Evolutionary conservation across 2,797 vertebrate species (phyloP).

Genomic region (Holocentrus rufus): DNA sequence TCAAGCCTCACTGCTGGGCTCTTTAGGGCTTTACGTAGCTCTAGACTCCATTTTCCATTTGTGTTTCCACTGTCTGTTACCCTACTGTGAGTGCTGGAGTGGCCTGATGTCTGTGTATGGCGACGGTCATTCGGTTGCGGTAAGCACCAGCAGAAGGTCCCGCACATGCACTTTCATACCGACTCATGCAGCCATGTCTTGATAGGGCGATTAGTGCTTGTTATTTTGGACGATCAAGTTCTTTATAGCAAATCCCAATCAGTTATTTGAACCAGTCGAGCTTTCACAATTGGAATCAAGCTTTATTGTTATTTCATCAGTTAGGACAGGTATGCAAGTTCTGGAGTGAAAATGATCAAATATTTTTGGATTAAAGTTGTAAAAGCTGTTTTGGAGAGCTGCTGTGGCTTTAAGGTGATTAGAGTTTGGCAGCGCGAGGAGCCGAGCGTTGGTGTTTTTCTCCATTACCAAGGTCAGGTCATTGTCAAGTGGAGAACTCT

Average conservation of each 20-base stretch:
- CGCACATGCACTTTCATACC: constrained; percentile 75
- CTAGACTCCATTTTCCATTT: constrained; percentile 28
- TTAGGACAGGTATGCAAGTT: constrained; percentile 65
- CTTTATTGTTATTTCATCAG: constrained; percentile 51
- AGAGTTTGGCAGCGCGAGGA: constrained; percentile 49
- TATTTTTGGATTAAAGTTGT: constrained; percentile 58
- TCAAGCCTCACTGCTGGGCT: constrained; percentile 64
- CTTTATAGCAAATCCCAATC: not conserved
- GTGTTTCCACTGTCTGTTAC: constrained; percentile 50
- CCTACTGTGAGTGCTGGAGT: constrained; percentile 24
- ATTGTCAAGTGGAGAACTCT: constrained; percentile 58
- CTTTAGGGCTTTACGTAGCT: constrained; percentile 53
- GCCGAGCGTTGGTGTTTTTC: constrained; percentile 33
- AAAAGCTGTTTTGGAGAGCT: constrained; percentile 50
- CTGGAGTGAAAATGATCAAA: constrained; percentile 54
- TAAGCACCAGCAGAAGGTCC: constrained; percentile 59
- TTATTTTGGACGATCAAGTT: constrained; percentile 35
- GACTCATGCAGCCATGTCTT: constrained; percentile 73
- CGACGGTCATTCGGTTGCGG: constrained; percentile 46
- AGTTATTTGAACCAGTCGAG: constrained; percentile 43
- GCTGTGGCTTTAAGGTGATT: constrained; percentile 51
- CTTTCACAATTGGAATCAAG: constrained; percentile 56
- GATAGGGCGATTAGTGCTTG: constrained; percentile 73
- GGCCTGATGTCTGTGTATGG: constrained; percentile 29
- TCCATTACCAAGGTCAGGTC: constrained; percentile 53